phyloP scores from a whole-genome alignment of 2,113 vertebrate species.

The Hemiscyllium ocellatum region DNA sequence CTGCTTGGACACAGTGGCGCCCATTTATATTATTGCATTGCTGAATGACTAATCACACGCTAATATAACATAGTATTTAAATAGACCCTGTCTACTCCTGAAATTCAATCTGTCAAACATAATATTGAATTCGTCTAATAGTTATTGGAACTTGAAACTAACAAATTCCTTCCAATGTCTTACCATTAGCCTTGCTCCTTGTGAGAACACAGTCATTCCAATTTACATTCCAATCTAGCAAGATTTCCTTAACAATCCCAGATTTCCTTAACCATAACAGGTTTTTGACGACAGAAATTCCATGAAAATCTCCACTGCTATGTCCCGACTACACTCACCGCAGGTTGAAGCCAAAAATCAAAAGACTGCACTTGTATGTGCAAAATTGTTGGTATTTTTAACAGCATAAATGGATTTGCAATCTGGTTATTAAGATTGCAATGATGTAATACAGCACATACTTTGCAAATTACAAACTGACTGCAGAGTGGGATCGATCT shows the following conservation, averaged over 20 bases:
- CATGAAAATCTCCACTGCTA: background rate
- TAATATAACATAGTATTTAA: conserved; percentile 25
- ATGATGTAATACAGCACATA: background rate
- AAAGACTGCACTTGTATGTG: background rate
- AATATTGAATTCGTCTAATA: background rate
- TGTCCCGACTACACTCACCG: background rate
- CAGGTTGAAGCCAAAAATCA: background rate
- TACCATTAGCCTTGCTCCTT: background rate
- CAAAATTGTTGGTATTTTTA: background rate
- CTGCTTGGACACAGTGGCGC: background rate
- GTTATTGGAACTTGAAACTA: conserved; percentile 1
- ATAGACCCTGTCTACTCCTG: conserved; percentile 1
- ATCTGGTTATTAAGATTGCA: background rate
- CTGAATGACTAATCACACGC: conserved; percentile 20
- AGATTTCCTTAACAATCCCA: background rate
- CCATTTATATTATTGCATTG: conserved; percentile 8
- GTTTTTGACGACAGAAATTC: background rate
- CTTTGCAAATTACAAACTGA: background rate
- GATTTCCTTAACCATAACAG: background rate
- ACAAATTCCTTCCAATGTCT: background rate
- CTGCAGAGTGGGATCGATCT: background rate
- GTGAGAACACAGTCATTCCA: background rate
- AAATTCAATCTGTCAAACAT: conserved; percentile 19
- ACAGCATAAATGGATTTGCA: background rate
- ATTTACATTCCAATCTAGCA: background rate